Evolutionary conservation across 2,797 vertebrate genomes (phyloP), one percentile per base, ranked within the genome.

Genomic region (Gymnoscopelus braueri): DNA sequence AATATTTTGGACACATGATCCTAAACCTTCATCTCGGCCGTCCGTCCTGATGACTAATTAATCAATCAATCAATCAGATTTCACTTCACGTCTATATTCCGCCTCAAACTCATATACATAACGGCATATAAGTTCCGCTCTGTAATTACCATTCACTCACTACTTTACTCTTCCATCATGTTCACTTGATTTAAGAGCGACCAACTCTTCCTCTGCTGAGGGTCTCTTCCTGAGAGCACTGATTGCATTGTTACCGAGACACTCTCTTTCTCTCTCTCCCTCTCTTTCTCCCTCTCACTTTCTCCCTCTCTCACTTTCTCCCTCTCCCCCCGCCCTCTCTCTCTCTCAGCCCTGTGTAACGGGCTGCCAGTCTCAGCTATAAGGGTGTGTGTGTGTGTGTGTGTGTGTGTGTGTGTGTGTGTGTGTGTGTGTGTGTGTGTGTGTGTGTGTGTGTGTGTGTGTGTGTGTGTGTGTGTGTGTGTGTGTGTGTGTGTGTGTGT

Each of bases 151-250:
- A 3, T 54, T 64, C 32, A 13, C 67, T 64, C 32, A 13, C 67
- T 39, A 72, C 67, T 64, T 58, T 66, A 35, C 65, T 83, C 71
- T 54, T 54, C 7, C 9, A 61, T 68, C 68, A 23, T 35, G 26
- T 71, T 35, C 63, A 50, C 70, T 72, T 79, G 65, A 85, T 74
- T n/a, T 64, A 63, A 83, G 50, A 75, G 54, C 0, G 4, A 26
- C 64, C 4, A 11, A 62, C 72, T 71, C 66, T 69, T 77, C 65
- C 53, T 81, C 67, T 69, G 52, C 71, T 74, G 26, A 0, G 47
- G 73, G 61, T 82, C 59, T 32, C 74, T 70, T 85, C 63, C 60
- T 71, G 76, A 74, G 50, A 44, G 65, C 47, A 62, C 70, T 47
- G 19, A 49, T 52, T 54, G 68, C 74, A 75, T 79, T 54, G 0